Conservation (phyloP, 92 coral and sea anemone genomes). For the Parazoanthus swiftii region DNA sequence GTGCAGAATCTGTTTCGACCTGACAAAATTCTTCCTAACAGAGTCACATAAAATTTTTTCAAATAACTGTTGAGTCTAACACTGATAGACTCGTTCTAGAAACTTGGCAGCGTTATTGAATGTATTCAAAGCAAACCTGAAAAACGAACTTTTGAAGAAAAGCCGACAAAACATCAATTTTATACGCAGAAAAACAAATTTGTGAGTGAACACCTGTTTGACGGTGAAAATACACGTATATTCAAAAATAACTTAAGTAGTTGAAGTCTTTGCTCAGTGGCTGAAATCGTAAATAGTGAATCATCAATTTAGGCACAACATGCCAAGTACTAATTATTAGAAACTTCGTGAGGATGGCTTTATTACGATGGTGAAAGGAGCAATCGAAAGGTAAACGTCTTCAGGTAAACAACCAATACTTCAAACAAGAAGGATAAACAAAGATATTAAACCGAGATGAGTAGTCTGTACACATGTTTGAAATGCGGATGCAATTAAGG, state of each 20-base stretch:
- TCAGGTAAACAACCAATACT: too few relatives aligned
- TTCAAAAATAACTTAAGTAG: neutral
- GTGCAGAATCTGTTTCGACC: too few relatives aligned
- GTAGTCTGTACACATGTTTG: neutral
- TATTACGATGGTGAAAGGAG: neutral
- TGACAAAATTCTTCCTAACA: too few relatives aligned
- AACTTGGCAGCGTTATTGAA: neutral
- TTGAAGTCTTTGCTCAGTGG: neutral
- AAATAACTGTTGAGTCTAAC: neutral
- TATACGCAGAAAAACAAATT: neutral
- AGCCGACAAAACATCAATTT: neutral
- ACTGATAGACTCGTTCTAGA: neutral
- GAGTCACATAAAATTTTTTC: too few relatives aligned
- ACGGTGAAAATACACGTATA: too few relatives aligned
- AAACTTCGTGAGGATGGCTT: neutral
- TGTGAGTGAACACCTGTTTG: neutral
- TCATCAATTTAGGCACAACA: neutral
- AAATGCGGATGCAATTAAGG: neutral
- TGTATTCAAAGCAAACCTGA: neutral
- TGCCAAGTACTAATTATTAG: too few relatives aligned
- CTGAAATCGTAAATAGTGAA: neutral
- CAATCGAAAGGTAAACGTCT: too few relatives aligned
- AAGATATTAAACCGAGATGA: too few relatives aligned
- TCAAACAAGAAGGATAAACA: too few relatives aligned
- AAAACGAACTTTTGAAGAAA: neutral